Evolutionary conservation across 2,888 invertebrate species (phyloP), one percentile per base, ranked within the genome.

Genomic region (Hipparchia semele): DNA sequence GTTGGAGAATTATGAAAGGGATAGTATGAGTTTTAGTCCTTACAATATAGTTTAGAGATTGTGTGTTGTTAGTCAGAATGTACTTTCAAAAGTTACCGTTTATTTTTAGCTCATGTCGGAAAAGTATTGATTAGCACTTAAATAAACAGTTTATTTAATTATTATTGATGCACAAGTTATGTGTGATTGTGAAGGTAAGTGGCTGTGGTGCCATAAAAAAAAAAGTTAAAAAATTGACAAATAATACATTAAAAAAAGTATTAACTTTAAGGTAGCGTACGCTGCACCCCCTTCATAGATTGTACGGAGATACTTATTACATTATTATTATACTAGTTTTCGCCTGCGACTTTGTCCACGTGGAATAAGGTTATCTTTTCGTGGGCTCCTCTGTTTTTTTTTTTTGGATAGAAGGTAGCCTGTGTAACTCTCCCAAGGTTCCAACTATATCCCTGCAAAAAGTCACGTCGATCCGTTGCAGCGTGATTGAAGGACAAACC

Each of bases 181-280:
- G 85, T 82, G 84, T 83, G 87, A 85, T 85, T 87, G 86, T 85
- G 82, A 84, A 79, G 79, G 79, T 83, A 85, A 84, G 86, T 90
- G 93, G 93, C 92, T 86, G 84, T 89, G 87, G 92, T 92, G 92
- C 91, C 92, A 92, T 92, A 90, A 23, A 84, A 87, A 88, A 88
- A 83, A 89, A 89, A 90, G 86, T 75, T 79, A 80, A 65, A 23
- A 87, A 92, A 92, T 87, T 87, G 92, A 92, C 92, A 92, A 91
- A 91, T 92, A 92, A 91, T 90, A 87, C 85, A 83, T 87, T 89
- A 87, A 89, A 90, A 91, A 92, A 91, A 91, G 88, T 90, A 89
- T 90, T 92, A 89, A 88, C 81, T 86, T 80, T 92, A 92, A 91
- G 92, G 86, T 87, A 86, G 89, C 88, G 81, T 81, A 81, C 77